A percentile compares a stretch with the other conserved stretches of the same genome.
Evolutionary conservation across 2,888 invertebrate species (phyloP).

Genomic region (Biston betularia): DNA sequence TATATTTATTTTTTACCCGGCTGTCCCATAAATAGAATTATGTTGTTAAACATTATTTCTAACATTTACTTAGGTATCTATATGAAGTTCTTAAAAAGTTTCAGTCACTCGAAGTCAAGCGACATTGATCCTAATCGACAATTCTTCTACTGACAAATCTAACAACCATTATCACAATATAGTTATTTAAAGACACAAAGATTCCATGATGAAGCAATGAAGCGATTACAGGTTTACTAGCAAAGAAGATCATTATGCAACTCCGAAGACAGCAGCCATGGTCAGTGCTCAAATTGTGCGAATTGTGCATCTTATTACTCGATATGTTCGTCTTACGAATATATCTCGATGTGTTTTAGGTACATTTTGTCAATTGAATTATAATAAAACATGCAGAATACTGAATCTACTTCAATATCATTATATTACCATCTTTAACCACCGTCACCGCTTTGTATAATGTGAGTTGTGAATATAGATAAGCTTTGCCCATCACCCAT

Average conservation of each 20-base stretch:
- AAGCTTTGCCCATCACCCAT: neutral
- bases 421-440: neutral
- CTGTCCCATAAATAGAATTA: neutral
- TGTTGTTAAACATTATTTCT: neutral
- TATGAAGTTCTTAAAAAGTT: slow-evolving; percentile 2
- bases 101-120: slow-evolving; percentile 51
- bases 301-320: slow-evolving; percentile 30
- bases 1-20: neutral
- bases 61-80: neutral
- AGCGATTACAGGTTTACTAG: slow-evolving; percentile 27
- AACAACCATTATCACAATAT: slow-evolving; percentile 81
- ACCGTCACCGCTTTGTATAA: no score
- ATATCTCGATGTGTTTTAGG: no score
- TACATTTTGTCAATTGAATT: no score
- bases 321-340: slow-evolving; percentile 14
- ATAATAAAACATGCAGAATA: no score
- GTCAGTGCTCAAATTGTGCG: slow-evolving; percentile 19
- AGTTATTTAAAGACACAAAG: slow-evolving; percentile 67
- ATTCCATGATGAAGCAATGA: slow-evolving; percentile 65
- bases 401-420: no score
- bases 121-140: slow-evolving; percentile 58
- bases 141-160: slow-evolving; percentile 54
- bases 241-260: slow-evolving; percentile 35
- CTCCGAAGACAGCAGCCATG: slow-evolving; percentile 30
- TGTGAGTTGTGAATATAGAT: neutral